Conservation (phyloP, 2,888 invertebrate genomes). For the Dryocosmus kuriphilus region DNA sequence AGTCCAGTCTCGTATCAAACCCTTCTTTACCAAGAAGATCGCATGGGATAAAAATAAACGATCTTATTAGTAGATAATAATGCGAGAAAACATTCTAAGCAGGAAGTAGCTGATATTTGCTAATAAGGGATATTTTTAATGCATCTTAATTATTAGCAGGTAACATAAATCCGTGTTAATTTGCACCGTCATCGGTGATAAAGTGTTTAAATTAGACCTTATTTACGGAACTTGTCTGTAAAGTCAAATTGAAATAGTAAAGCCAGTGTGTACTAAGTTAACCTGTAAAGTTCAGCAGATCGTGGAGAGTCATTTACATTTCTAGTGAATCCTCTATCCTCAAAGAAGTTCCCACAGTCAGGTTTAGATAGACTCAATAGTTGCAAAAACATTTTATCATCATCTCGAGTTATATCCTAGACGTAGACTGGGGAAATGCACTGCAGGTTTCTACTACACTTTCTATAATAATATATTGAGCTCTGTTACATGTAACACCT, state of each 20-base stretch:
- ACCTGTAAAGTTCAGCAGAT: constrained; percentile 17
- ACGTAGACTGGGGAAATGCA: background rate
- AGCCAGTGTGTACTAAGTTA: background rate
- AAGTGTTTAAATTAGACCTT: background rate
- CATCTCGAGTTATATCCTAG: constrained; percentile 13
- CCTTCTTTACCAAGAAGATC: background rate
- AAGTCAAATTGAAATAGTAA: constrained; percentile 5
- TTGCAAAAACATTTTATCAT: constrained; percentile 29
- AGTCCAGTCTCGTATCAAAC: background rate
- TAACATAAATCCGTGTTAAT: background rate
- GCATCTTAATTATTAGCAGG: background rate
- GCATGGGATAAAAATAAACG: background rate
- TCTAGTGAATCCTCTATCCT: constrained; percentile 19
- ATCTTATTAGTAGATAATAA: background rate
- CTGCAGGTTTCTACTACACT: constrained; percentile 29
- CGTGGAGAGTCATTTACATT: constrained; percentile 17
- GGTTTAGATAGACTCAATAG: constrained; percentile 13
- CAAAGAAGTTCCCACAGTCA: constrained; percentile 32
- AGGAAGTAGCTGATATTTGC: background rate
- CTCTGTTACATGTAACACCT: constrained; percentile 25
- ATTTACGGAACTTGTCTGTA: background rate
- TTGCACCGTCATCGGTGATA: background rate
- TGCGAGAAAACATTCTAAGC: background rate
- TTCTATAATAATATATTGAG: constrained; percentile 36
- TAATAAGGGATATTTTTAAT: background rate